Conservation (phyloP, 2,888 invertebrate species). For the Chaetogeoica ovagalla region DNA sequence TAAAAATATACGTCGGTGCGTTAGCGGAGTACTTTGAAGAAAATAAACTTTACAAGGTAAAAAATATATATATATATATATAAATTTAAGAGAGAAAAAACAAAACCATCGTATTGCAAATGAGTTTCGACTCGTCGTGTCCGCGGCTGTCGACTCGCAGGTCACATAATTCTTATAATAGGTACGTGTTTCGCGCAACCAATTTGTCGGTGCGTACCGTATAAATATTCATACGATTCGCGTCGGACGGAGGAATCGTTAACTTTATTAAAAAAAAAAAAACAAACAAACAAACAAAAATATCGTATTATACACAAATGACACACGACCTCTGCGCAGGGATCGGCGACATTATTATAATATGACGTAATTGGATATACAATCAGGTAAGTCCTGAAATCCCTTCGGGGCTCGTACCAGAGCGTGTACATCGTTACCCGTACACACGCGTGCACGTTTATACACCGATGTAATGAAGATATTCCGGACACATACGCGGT, state of each 20-base stretch:
- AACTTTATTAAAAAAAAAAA: constrained; percentile 1
- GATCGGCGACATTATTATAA: constrained; percentile 29
- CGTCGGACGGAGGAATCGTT: constrained; percentile 4
- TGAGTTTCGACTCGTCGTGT: background rate
- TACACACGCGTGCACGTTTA: no score
- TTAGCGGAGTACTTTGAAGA: no score
- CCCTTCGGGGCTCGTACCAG: constrained; percentile 16
- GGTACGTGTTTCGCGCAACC: background rate
- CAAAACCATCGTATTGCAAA: background rate
- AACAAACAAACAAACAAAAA: background rate
- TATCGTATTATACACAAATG: background rate
- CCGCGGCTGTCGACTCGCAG: no score
- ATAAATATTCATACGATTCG: constrained; percentile 19
- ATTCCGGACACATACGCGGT: constrained; percentile 26
- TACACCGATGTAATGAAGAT: constrained; percentile 40
- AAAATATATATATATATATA: no score
- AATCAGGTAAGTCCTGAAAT: constrained; percentile 28
- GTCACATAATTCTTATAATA: background rate
- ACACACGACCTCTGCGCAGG: constrained; percentile 12
- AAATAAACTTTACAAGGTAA: no score
- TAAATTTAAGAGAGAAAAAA: no score
- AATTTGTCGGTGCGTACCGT: constrained; percentile 22
- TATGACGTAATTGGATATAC: constrained; percentile 29
- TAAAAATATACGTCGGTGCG: no score
- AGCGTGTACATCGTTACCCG: background rate